Base-by-base conservation (phyloP, 2,113 vertebrate genomes). In the Bubalus kerabau region DNA sequence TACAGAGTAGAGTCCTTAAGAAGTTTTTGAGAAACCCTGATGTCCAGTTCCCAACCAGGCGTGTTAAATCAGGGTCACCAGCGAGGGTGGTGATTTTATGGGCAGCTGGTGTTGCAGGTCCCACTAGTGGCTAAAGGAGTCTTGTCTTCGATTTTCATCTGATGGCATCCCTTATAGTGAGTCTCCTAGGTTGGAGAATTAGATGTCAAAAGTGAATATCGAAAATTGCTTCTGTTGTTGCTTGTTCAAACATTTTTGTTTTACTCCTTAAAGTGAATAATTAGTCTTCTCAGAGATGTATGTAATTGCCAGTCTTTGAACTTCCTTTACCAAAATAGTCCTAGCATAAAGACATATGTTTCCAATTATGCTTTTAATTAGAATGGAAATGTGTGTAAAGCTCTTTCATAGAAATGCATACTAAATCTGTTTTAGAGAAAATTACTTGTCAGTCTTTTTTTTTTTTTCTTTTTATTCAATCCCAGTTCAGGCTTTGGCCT, bases 331-430 rank as follows among this genome's bases (percentile, higher is more conserved):
- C 82, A 97, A 97, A 98, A 95, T 97, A 96, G 62, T 97, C 97
- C 88, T 78, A 98, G 97, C 85, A 96, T 98, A 56, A 97, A 92
- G 95, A 90, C 17, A n/a, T 81, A 95, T 93, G 91, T 52, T 98
- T 95, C 62, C 97, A 98, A 97, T 97, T 97, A 96, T 96, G 97
- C 28, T 95, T 98, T 97, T 98, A 97, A 97, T 98, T 98, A 97
- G 64, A 95, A 84, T 74, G 97, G 94, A 98, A 98, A 97, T 96
- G 43, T 92, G 90, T 94, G 82, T 98, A 96, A 96, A 93, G 97
- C 96, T 98, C 91, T 97, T 91, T 96, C 96, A 97, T 62, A 98
- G 94, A 98, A 71, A 86, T 95, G 71, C 56, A 64, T 81, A 95
- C 95, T 97, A 95, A 98, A 98, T 98, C 97, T 98, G 96, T 98